phyloP scores from a whole-genome alignment of 2,113 vertebrate species.

The Sialia sialis region DNA sequence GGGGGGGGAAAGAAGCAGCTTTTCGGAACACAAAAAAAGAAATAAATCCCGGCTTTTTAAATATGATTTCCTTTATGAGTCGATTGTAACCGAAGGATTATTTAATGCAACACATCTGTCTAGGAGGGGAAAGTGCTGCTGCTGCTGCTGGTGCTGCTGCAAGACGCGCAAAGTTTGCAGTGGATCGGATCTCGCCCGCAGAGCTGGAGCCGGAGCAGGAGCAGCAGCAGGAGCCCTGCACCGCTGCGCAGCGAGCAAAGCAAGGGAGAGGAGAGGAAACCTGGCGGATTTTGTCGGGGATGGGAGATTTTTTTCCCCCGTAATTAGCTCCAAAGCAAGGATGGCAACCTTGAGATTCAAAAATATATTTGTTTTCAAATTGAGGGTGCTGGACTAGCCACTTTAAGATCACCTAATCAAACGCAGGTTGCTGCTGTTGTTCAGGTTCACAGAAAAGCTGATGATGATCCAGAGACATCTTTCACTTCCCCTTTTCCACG shows the following conservation, averaged over 20 bases:
- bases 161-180: conserved; percentile 39
- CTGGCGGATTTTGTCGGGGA: background rate
- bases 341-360: background rate
- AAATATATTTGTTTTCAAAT: background rate
- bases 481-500: conserved; percentile 28
- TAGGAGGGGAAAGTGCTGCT: background rate
- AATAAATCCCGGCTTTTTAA: background rate
- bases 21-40: conserved; percentile 38
- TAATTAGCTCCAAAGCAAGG: background rate
- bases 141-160: background rate
- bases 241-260: background rate
- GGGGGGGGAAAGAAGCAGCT: conserved; percentile 26
- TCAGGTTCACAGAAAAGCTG: conserved; percentile 40
- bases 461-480: conserved; percentile 9
- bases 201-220: background rate
- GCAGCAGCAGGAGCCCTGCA: background rate
- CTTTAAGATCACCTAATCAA: conserved; percentile 26
- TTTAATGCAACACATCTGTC: conserved; percentile 28
- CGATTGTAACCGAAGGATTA: conserved; percentile 29
- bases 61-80: conserved; percentile 62
- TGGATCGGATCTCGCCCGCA: background rate
- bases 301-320: background rate
- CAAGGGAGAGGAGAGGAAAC: background rate
- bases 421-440: conserved; percentile 31
- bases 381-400: background rate